These are phyloP conservation scores for Apteryx owenii DNA, from an alignment of 2,113 vertebrate genomes.

Conservation along the genomic window DNA sequence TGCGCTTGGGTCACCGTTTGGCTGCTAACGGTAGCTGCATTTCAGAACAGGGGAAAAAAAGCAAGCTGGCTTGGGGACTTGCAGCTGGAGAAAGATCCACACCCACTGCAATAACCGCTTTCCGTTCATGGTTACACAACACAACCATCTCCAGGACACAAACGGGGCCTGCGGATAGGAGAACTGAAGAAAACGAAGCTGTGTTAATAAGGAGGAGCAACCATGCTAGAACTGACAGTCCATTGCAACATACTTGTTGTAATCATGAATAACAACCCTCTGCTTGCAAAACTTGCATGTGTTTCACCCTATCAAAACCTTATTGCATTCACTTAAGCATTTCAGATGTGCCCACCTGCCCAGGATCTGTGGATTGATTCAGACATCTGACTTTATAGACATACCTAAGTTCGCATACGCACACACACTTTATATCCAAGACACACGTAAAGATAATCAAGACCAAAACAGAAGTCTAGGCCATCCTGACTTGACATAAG, in stretches of 20 bases:
- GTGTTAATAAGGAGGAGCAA: not conserved
- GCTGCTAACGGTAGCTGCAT: not conserved
- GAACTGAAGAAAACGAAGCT: not conserved
- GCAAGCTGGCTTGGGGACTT: not conserved
- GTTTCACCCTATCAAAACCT: not conserved
- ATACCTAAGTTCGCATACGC: not conserved
- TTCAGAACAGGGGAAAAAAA: not conserved
- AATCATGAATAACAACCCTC: not conserved
- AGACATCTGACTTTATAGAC: not conserved
- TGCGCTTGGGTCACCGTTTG: not conserved
- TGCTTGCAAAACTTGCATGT: not conserved
- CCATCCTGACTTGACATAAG: not conserved
- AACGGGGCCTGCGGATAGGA: accelerated
- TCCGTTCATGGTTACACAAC: not conserved
- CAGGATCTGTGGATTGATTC: not conserved
- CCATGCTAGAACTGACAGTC: not conserved
- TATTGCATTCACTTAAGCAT: not conserved
- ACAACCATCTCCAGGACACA: not conserved
- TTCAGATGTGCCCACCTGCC: not conserved
- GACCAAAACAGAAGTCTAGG: not conserved
- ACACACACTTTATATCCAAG: not conserved
- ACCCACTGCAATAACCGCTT: not conserved
- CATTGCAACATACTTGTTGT: accelerated
- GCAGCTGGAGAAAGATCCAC: not conserved
- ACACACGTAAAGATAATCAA: not conserved